Evolutionary conservation across 2,797 vertebrate genomes (phyloP).

Genomic region (Percopsis omiscomaycus): DNA sequence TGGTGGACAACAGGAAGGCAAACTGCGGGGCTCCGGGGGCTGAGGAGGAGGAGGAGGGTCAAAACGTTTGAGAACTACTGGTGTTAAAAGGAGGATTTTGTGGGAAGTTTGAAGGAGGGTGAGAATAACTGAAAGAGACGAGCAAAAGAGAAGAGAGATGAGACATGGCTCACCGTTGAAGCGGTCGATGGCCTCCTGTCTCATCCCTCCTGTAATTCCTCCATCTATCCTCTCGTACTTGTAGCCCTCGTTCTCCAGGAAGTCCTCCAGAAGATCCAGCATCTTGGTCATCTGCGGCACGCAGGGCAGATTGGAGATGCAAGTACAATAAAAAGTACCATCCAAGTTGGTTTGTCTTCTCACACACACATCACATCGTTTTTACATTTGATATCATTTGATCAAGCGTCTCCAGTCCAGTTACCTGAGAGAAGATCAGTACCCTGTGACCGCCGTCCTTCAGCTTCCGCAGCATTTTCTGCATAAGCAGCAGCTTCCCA

Average conservation of each 20-base stretch:
- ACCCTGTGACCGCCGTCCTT: constrained; percentile 95
- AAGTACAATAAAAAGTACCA: neutral
- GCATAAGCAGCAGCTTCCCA: constrained; percentile 89
- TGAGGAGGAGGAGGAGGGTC: constrained; percentile 42
- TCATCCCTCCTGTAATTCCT: constrained; percentile 95
- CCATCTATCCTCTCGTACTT: constrained; percentile 98
- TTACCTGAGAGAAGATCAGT: constrained; percentile 97
- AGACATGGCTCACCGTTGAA: constrained; percentile 86
- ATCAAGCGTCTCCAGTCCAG: neutral
- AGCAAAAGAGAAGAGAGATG: neutral
- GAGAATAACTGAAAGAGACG: neutral
- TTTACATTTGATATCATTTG: neutral
- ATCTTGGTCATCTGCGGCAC: constrained; percentile 94
- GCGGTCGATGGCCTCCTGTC: constrained; percentile 78
- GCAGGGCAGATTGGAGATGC: neutral
- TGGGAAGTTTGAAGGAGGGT: neutral
- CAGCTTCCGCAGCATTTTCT: constrained; percentile 96
- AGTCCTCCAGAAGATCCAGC: constrained; percentile 96
- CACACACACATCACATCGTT: neutral
- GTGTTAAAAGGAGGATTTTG: neutral
- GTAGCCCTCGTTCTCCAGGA: constrained; percentile 95
- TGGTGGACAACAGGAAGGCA: constrained; percentile 95
- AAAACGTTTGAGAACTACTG: too few relatives aligned
- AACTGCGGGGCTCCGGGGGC: constrained; percentile 98
- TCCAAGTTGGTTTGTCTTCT: too few relatives aligned